Conservation (phyloP, 2,113 vertebrate genomes). For the Mohoua ochrocephala region DNA sequence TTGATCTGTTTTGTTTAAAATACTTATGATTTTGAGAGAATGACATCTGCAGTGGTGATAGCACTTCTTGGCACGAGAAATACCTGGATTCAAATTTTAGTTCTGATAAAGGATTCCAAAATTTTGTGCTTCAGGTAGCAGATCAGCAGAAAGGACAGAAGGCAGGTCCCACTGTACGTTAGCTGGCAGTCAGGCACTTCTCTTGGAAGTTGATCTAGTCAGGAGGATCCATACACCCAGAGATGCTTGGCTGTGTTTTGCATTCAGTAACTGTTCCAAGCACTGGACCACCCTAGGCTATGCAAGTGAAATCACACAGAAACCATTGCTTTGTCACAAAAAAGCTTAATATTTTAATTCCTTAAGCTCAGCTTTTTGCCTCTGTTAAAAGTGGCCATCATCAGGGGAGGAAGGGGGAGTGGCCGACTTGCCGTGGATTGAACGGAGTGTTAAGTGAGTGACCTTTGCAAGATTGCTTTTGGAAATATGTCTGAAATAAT, state of each 20-base stretch:
- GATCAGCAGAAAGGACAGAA: not conserved
- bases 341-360: not conserved
- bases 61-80: not conserved
- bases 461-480: not conserved
- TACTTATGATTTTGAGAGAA: not conserved
- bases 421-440: not conserved
- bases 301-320: not conserved
- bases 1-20: not conserved
- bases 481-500: not conserved
- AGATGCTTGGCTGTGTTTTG: not conserved
- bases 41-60: not conserved
- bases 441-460: not conserved
- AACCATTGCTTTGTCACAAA: not conserved
- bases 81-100: not conserved
- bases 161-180: not conserved
- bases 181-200: not conserved
- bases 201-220: not conserved
- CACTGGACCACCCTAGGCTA: not conserved
- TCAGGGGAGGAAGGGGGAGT: not conserved
- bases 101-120: not conserved
- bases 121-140: not conserved
- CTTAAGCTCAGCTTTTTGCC: not conserved
- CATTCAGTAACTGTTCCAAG: not conserved
- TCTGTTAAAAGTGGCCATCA: not conserved
- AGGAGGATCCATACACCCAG: not conserved